Base-by-base conservation (phyloP, 1,140 invertebrate genomes). In the Amphibalanus amphitrite region DNA sequence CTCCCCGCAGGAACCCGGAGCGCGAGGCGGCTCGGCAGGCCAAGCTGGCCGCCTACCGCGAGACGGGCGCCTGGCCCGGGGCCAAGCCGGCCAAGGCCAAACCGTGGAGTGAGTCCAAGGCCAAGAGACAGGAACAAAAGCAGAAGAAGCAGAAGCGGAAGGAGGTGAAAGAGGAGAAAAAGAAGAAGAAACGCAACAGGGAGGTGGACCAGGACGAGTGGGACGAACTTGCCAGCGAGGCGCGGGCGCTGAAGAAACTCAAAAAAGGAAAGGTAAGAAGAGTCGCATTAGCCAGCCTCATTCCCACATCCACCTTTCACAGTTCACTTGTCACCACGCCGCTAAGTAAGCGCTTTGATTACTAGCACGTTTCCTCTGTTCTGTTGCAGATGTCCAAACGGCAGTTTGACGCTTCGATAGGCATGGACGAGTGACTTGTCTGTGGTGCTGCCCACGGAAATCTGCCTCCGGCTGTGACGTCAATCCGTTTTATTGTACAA, bases 191-290 rank as follows among this genome's bases (percentile, higher is more conserved):
- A 38, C 76, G 76, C 70, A 81, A 79, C 68, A 69, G 71, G 70
- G 80, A 84, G 71, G 82, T 86, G 47, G 86, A 84, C 28, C 84
- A 89, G 75, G 88, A 91, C 74, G 91, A 96, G 74, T 78, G 92
- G n/a, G 85, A 90, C 69, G 92, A 95, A 77, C 79, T 96, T 33
- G 87, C 86, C 10, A 87, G 87, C 73, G 93, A 96, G 80, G 86
- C 91, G 68, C 85, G 87, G 1, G 81, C 96, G 40, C 83, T 95
- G 28, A 96, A 95, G 78, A 93, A 92, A 78, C 82, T 93, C 0
- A 95, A 95, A 78, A 92, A 88, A 77, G 88, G 90, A 77, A 95
- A 95, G 78, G 81, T 85, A 25, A 3, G 65, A 17, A 20, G 13
- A 20, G 17, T 59, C 10, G 4, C 33, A 38, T 4, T n/a, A 38